These are phyloP conservation scores for Tamias sibiricus DNA, from an alignment of 2,113 vertebrate genomes.

Conservation along the genomic window DNA sequence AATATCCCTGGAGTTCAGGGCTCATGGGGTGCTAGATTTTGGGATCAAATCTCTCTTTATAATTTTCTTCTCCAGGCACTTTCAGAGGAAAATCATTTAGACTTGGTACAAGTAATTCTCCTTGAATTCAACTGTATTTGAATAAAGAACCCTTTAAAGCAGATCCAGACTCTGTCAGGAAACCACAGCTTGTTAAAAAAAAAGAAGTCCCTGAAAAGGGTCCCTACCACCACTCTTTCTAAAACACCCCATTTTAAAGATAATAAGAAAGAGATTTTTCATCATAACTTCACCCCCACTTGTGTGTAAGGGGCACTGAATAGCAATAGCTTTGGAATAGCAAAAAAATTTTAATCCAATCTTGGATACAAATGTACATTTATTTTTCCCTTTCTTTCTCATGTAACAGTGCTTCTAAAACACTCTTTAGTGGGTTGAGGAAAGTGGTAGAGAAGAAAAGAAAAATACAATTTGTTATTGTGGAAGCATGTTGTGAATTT, in stretches of 20 bases:
- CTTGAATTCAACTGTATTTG: conserved; percentile 57
- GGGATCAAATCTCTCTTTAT: conserved; percentile 60
- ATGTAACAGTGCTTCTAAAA: neutral
- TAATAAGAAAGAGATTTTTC: conserved; percentile 46
- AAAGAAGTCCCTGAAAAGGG: conserved; percentile 29
- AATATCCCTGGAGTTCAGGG: conserved; percentile 39
- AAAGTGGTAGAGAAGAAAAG: neutral
- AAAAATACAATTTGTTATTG: conserved; percentile 18
- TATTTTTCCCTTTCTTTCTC: neutral
- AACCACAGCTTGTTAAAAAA: conserved; percentile 56
- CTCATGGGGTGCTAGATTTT: neutral
- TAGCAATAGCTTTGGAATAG: conserved; percentile 27
- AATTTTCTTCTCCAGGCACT: conserved; percentile 59
- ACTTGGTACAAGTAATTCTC: conserved; percentile 68
- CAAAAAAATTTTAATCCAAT: conserved; percentile 13
- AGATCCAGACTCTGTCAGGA: conserved; percentile 35
- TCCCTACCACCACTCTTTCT: conserved; percentile 4
- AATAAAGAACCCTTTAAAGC: conserved; percentile 54
- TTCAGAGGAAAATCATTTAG: conserved; percentile 64
- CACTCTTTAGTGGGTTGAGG: conserved; percentile 16
- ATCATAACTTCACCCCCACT: conserved; percentile 18
- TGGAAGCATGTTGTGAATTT: neutral
- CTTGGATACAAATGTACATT: conserved; percentile 23
- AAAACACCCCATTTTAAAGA: conserved; percentile 13
- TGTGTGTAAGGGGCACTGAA: neutral